phyloP scores from a whole-genome alignment of 1,140 invertebrate genomes.

The Diplogasteroides magnus region DNA sequence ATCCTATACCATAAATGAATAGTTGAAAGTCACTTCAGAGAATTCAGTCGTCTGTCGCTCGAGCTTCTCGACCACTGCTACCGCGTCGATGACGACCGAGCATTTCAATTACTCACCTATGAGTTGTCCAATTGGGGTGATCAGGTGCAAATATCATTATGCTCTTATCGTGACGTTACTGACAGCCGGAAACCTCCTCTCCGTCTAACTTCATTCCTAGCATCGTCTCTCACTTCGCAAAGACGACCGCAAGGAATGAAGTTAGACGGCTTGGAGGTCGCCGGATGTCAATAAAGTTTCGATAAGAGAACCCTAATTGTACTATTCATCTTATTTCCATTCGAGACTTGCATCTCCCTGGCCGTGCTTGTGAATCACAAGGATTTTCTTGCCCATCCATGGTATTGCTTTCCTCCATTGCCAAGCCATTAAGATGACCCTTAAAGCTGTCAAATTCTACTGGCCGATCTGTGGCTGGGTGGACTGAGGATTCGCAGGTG shows the following conservation, averaged over 20 bases:
- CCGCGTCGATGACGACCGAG: constrained; percentile 86
- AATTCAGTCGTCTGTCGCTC: constrained; percentile 65
- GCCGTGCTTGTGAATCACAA: constrained; percentile 88
- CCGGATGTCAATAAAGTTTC: no score
- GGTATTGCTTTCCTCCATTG: no score
- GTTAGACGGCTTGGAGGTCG: no score
- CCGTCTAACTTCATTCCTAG: no score
- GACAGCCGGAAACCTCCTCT: no score
- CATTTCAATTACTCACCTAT: constrained; percentile 86
- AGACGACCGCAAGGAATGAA: no score
- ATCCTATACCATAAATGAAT: neutral
- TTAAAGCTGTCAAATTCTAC: constrained; percentile 81
- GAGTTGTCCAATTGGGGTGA: constrained; percentile 95
- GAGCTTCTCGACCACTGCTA: constrained; percentile 90
- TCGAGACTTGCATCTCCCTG: constrained; percentile 86
- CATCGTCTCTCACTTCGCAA: no score
- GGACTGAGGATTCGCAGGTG: constrained; percentile 88
- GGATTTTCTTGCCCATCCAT: constrained; percentile 83
- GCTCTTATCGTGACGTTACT: no score
- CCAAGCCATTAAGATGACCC: no score
- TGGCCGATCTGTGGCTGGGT: constrained; percentile 95
- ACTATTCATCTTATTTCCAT: no score
- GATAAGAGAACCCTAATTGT: no score
- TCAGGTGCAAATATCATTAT: no score
- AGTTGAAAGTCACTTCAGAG: constrained; percentile 55